Base-by-base conservation (phyloP, 2,888 invertebrate genomes). In the Atethmia centrago region DNA sequence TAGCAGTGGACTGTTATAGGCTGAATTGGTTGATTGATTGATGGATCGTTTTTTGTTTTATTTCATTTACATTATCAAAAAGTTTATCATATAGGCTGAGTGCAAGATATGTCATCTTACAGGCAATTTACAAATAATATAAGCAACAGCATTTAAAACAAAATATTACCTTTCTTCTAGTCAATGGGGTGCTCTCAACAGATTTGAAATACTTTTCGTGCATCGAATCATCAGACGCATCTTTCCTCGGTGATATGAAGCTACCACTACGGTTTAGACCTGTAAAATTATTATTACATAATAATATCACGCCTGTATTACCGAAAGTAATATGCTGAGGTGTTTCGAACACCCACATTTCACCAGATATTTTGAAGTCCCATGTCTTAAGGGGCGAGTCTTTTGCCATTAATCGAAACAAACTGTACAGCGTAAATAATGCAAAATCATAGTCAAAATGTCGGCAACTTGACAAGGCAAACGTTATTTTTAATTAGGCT, bases 131-230 rank as follows among this genome's bases (percentile, higher is more conserved):
- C 21, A 45, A 36, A 14, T 14, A 53, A 42, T 49, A 55, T 31
- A 62, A 80, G 45, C 53, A 28, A 14, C 10, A 75, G 64, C 45
- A 31, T 31, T 31, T 40, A 10, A 64, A 64, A 42, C 19, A 14
- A 8, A 14, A 67, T 70, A 73, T 86, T 89, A 96, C 96, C 95
- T 96, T 96, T 82, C 97, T 96, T 82, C 97, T 95, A 10, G 97
- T 96, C 73, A 97, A 92, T 21, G 97, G 97, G 45, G 97, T 97
- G 84, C 97, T 97, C 88, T 98, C 97, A 77, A 97, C 97, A 3
- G 97, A 97, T 88, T 97, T 97, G 90, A 98, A 97, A 90, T 98
- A 98, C 90, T 98, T 98, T 89, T 98, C 98, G 91, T 98, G 98
- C 98, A 98, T 98, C 0, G 98, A 98, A 93, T 98, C 98, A 88